These are phyloP conservation scores for Pao palembangensis DNA, from an alignment of 2,113 vertebrate genomes.

Conservation along the genomic window DNA sequence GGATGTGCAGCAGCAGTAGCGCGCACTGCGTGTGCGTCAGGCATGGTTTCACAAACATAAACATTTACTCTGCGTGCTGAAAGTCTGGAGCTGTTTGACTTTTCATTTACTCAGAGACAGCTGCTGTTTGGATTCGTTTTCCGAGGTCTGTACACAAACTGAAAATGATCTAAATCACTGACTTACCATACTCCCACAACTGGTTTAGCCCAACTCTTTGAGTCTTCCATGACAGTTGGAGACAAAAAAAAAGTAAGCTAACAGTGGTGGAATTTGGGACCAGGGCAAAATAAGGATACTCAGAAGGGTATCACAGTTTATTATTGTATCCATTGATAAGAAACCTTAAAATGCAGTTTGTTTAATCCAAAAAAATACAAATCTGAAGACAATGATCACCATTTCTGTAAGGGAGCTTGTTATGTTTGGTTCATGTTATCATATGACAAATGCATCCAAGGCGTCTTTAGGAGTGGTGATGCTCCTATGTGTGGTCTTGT, in stretches of 20 bases:
- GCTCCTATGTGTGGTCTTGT: too few relatives aligned
- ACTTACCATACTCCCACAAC: neutral
- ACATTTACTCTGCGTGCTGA: constrained; percentile 33
- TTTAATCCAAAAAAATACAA: too few relatives aligned
- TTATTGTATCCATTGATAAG: neutral
- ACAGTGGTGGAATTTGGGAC: too few relatives aligned
- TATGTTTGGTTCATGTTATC: too few relatives aligned
- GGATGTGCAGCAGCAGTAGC: constrained; percentile 1
- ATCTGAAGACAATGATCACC: too few relatives aligned
- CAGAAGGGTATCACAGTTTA: neutral
- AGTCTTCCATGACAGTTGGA: neutral
- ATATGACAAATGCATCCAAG: too few relatives aligned
- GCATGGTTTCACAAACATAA: constrained; percentile 26
- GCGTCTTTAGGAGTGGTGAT: too few relatives aligned
- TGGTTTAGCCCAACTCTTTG: neutral
- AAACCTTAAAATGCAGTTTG: constrained; percentile 18
- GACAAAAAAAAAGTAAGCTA: neutral
- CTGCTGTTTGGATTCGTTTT: constrained; percentile 24
- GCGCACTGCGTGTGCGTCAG: neutral
- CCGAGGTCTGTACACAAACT: constrained; percentile 7
- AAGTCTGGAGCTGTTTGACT: constrained; percentile 34
- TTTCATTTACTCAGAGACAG: constrained; percentile 15
- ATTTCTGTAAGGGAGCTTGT: constrained; percentile 17
- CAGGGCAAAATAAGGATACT: too few relatives aligned
- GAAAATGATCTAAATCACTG: constrained; percentile 12